Evolutionary conservation across 2,113 vertebrate genomes (phyloP).

Genomic region (Ascaphus truei): DNA sequence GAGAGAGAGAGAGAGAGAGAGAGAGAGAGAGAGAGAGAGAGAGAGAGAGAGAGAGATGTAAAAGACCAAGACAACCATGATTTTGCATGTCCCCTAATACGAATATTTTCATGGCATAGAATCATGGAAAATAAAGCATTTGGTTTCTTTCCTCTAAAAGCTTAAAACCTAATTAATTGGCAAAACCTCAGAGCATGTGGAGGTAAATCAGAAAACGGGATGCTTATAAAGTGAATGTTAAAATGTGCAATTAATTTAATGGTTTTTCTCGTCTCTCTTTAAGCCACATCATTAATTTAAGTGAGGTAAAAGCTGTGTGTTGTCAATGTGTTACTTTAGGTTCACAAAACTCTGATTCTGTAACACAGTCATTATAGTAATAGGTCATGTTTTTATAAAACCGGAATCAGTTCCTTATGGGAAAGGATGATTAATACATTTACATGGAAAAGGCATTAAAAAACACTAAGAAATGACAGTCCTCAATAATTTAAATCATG

Average conservation of each 20-base stretch:
- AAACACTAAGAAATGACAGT: not conserved
- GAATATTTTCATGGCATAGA: not conserved
- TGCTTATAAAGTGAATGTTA: not conserved
- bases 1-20: too few species aligned
- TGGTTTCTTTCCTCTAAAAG: not conserved
- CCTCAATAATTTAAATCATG: not conserved
- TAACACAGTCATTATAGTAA: not conserved
- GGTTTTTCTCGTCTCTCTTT: not conserved
- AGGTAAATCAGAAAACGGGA: conserved; percentile 19
- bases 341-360: not conserved
- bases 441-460: not conserved
- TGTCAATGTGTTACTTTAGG: not conserved
- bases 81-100: not conserved
- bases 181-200: not conserved
- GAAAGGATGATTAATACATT: not conserved
- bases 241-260: conserved; percentile 29
- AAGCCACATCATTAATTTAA: conserved; percentile 19
- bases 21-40: too few species aligned
- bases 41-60: too few species aligned
- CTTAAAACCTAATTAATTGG: conserved; percentile 3
- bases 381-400: not conserved
- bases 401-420: not conserved
- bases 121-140: not conserved
- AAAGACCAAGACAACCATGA: too few species aligned
- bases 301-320: not conserved